phyloP scores from a whole-genome alignment of 2,113 vertebrate genomes.

The Eretmochelys imbricata region DNA sequence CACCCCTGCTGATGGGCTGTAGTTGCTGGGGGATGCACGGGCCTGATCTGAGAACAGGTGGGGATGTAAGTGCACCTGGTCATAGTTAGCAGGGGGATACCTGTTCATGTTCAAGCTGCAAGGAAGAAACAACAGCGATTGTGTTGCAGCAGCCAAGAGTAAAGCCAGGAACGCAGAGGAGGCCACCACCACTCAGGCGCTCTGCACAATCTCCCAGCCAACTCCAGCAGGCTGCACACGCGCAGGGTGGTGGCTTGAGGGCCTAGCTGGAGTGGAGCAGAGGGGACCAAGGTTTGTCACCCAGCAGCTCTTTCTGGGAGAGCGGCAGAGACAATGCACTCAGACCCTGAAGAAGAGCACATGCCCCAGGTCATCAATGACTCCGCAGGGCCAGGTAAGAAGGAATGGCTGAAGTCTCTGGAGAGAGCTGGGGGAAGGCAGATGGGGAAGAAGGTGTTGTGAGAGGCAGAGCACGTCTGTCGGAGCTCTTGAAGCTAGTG shows the following conservation, averaged over 20 bases:
- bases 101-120: slow-evolving; percentile 87
- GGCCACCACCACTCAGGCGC: background rate
- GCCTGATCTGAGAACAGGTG: slow-evolving; percentile 78
- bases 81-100: slow-evolving; percentile 90
- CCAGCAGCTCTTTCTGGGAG: background rate
- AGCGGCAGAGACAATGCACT: background rate
- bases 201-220: fast-evolving
- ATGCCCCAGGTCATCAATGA: background rate
- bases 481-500: background rate
- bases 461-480: background rate
- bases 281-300: background rate
- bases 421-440: background rate
- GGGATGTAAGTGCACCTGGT: slow-evolving; percentile 92
- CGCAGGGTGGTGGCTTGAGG: background rate
- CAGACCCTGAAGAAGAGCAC: background rate
- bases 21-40: slow-evolving; percentile 80
- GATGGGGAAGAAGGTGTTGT: background rate
- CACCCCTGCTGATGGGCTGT: slow-evolving; percentile 86
- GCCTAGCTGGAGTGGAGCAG: too few species aligned
- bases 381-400: background rate
- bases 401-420: background rate
- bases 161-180: background rate
- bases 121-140: background rate
- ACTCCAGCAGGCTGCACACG: background rate
- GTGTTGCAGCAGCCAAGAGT: fast-evolving